phyloP scores from a whole-genome alignment of 2,113 vertebrate species.

The Brachypteracias leptosomus region DNA sequence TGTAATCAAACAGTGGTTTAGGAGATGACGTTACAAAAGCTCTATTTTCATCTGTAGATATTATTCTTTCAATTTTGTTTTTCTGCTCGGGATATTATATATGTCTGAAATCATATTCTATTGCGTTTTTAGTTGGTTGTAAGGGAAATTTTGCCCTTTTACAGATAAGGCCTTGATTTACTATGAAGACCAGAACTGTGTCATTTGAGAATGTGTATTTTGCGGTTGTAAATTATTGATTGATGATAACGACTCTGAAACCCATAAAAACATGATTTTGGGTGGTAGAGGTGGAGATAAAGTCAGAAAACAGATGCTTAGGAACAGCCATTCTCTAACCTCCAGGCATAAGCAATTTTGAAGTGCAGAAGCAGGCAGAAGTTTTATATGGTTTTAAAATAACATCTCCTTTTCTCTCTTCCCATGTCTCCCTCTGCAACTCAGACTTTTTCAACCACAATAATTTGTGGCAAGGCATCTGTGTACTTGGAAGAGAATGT shows the following conservation, averaged over 20 bases:
- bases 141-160: background rate
- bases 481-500: background rate
- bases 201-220: background rate
- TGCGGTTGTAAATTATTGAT: background rate
- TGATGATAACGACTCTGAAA: background rate
- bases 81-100: background rate
- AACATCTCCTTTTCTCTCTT: background rate
- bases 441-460: background rate
- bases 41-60: background rate
- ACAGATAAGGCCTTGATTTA: background rate
- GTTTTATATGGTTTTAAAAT: background rate
- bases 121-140: background rate
- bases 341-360: slow-evolving; percentile 6
- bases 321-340: background rate
- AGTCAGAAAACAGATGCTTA: slow-evolving; percentile 6
- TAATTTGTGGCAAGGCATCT: background rate
- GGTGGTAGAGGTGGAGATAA: background rate
- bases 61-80: background rate
- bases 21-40: background rate
- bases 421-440: background rate
- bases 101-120: background rate
- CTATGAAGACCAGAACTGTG: background rate
- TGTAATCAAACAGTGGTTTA: background rate
- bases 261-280: background rate
- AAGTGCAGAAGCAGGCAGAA: background rate